Evolutionary conservation across 2,888 invertebrate genomes (phyloP), one percentile per base, ranked within the genome.

Genomic region (Agrochola lota): DNA sequence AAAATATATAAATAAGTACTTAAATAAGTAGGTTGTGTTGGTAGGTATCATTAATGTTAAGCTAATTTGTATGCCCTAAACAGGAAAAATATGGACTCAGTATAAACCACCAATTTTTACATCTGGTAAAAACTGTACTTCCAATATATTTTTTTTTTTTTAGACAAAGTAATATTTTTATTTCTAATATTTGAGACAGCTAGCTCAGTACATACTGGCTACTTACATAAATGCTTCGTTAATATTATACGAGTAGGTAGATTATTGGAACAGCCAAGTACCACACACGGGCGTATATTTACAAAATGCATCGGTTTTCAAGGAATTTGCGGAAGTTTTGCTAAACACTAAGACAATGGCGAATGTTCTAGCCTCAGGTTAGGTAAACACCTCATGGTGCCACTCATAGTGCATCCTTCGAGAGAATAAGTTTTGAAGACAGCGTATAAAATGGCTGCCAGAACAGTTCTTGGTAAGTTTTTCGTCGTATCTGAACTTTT

Each of bases 391-490:
- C 23, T 6, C 2, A 46, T 46, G 35, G 43, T 63, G 70, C 81
- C 87, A 88, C 77, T 89, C 70, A 78, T 74, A 66, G 78, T 62
- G 71, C 60, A 75, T 55, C 84, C 84, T 83, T 85, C 81, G 74
- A 72, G 52, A 71, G 74, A 82, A 82, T 71, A 85, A 83, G 86
- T 85, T 77, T 80, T 30, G 72, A 57, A 67, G 67, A 64, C 9
- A 69, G 11, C 43, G 26, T 55, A 49, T 59, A 81, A 78, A 70
- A 91, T 80, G 85, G 82, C 85, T 71, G 78, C 80, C 35, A 81
- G 66, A 64, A 80, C 77, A 52, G 43, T 87, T 46, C 79, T 90
- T 86, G 91, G 92, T 91, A 87, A 90, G 79, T 55, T 69, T 55
- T 26, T 52, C 4, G 1, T 75, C 5, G 4, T 23, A 26, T 20